Conservation (phyloP, 2,797 vertebrate genomes). For the Chaetophractus vellerosus region DNA sequence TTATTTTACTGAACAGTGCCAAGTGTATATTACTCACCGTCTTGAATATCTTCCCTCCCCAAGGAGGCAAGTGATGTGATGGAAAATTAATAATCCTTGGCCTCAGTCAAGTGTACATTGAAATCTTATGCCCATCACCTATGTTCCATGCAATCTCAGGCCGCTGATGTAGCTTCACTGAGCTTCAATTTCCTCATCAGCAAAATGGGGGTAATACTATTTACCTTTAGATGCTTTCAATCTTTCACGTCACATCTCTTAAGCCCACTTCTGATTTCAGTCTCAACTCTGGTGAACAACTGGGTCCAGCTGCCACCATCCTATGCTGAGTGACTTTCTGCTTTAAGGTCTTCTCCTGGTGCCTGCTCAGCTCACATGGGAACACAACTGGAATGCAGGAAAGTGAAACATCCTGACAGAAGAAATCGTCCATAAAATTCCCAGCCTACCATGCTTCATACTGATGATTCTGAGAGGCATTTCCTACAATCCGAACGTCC, state of each 20-base stretch:
- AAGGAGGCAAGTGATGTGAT: background rate
- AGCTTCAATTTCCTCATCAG: slow-evolving; percentile 16
- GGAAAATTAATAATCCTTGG: slow-evolving; percentile 12
- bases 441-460: background rate
- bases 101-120: background rate
- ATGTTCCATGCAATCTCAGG: background rate
- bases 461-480: background rate
- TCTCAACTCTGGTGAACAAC: background rate
- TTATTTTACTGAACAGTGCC: background rate
- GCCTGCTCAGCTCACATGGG: background rate
- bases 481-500: background rate
- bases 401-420: fast-evolving
- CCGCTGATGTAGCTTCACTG: background rate
- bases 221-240: background rate
- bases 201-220: background rate
- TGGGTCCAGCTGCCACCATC: background rate
- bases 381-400: background rate
- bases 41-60: background rate
- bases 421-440: background rate
- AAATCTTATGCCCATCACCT: background rate
- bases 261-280: background rate
- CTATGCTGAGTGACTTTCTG: background rate
- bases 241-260: background rate
- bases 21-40: background rate
- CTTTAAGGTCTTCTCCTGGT: background rate